Conservation (phyloP, 1,140 invertebrate species). For the Formica selysi region DNA sequence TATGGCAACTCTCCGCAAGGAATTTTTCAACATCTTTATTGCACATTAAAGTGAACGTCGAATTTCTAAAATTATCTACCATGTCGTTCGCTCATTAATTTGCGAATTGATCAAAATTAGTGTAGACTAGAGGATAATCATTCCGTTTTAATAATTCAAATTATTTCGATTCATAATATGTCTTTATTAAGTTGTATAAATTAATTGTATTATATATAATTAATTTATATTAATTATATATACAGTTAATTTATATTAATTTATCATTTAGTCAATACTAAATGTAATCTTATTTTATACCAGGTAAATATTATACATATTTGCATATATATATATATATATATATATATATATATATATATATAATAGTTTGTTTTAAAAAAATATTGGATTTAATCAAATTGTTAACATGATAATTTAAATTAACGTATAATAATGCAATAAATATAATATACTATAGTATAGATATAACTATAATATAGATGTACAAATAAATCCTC, state of each 20-base stretch:
- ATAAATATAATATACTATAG: not conserved
- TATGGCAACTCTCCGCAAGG: not conserved
- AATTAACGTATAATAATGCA: too few relatives aligned
- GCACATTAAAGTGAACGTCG: not conserved
- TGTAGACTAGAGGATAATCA: not conserved
- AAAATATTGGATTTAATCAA: not conserved
- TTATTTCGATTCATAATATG: not conserved
- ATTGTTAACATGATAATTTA: not conserved
- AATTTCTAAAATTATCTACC: not conserved
- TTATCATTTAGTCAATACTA: too few relatives aligned
- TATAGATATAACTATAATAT: not conserved
- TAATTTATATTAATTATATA: not conserved
- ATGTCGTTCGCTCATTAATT: not conserved
- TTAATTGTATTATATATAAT: too few relatives aligned
- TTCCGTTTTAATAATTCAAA: not conserved
- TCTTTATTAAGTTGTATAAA: not conserved
- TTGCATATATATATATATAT: too few relatives aligned
- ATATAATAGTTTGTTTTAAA: too few relatives aligned
- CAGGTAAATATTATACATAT: too few relatives aligned
- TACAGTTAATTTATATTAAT: too few relatives aligned
- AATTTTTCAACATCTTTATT: constrained; percentile 1
- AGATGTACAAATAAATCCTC: not conserved
- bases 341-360: too few relatives aligned
- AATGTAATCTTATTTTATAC: too few relatives aligned
- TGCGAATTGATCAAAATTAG: not conserved